Percentiles rank a stretch among this genome's conserved stretches.
These are phyloP conservation scores for Torymus tubicola DNA, from an alignment of 2,888 invertebrate species.

Conservation along the genomic window DNA sequence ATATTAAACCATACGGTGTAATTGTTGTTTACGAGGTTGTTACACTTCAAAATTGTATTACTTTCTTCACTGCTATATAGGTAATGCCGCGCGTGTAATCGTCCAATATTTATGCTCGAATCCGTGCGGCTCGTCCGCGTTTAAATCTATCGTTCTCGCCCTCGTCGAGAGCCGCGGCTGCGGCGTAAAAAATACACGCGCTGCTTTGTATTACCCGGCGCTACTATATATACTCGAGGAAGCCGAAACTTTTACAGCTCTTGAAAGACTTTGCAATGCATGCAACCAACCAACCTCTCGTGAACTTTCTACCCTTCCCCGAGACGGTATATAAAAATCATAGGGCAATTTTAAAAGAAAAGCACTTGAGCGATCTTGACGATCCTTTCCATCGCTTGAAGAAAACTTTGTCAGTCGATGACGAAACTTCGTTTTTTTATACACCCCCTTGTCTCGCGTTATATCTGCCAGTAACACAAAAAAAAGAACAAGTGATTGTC, in stretches of 20 bases:
- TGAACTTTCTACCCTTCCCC: neutral
- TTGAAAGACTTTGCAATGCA: conserved; percentile 11
- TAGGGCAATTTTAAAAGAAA: conserved; percentile 19
- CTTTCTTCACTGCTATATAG: too few relatives aligned
- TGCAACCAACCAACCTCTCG: neutral
- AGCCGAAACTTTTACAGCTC: conserved; percentile 4
- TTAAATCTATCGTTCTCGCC: too few relatives aligned
- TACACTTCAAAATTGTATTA: too few relatives aligned
- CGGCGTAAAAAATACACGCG: too few relatives aligned
- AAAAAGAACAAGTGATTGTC: too few relatives aligned
- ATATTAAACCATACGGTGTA: too few relatives aligned
- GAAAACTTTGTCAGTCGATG: conserved; percentile 24
- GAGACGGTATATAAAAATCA: conserved; percentile 22
- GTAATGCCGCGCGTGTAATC: too few relatives aligned
- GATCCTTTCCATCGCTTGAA: neutral
- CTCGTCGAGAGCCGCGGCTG: too few relatives aligned
- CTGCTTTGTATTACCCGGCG: too few relatives aligned
- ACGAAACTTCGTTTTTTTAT: conserved; percentile 19
- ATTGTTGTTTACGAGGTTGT: too few relatives aligned
- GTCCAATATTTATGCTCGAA: too few relatives aligned
- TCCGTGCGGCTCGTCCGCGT: neutral
- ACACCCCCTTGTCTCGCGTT: too few relatives aligned
- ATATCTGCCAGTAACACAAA: neutral
- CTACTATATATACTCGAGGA: neutral
- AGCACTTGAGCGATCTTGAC: conserved; percentile 2